Evolutionary conservation across 2,888 invertebrate genomes (phyloP).

Genomic region (Cynaeus angustus): DNA sequence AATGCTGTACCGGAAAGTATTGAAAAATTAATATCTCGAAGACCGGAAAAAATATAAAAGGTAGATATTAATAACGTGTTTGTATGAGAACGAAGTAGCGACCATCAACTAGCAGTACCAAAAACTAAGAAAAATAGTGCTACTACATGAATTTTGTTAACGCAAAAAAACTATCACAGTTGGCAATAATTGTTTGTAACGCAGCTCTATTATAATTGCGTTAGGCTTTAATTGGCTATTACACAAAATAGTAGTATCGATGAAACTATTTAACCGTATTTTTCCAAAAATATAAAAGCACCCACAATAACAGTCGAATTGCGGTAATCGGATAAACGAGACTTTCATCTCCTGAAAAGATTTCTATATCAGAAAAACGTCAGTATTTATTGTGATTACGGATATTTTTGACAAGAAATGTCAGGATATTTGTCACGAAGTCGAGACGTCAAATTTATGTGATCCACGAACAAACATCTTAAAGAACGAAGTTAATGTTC

Average conservation of each 20-base stretch:
- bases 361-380: conserved; percentile 29
- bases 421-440: conserved; percentile 23
- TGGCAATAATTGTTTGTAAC: conserved; percentile 39
- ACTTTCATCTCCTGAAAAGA: conserved; percentile 23
- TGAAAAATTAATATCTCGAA: too few relatives aligned
- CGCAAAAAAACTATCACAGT: conserved; percentile 21
- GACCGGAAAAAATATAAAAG: too few relatives aligned
- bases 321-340: conserved; percentile 36
- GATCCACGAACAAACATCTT: conserved; percentile 2
- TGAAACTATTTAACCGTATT: neutral
- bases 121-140: too few relatives aligned
- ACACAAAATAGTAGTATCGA: conserved; percentile 35
- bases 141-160: neutral
- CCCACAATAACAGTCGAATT: conserved; percentile 6
- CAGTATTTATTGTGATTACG: conserved; percentile 41
- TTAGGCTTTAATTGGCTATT: conserved; percentile 46
- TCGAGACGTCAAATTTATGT: conserved; percentile 16
- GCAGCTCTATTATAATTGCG: conserved; percentile 26
- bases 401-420: conserved; percentile 37
- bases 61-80: too few relatives aligned
- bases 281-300: neutral
- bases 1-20: too few relatives aligned
- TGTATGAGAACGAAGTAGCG: too few relatives aligned
- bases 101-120: too few relatives aligned
- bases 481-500: conserved; percentile 12